These are phyloP conservation scores for Folsomia manolachei DNA, from an alignment of 2,888 invertebrate genomes.

Conservation along the genomic window DNA sequence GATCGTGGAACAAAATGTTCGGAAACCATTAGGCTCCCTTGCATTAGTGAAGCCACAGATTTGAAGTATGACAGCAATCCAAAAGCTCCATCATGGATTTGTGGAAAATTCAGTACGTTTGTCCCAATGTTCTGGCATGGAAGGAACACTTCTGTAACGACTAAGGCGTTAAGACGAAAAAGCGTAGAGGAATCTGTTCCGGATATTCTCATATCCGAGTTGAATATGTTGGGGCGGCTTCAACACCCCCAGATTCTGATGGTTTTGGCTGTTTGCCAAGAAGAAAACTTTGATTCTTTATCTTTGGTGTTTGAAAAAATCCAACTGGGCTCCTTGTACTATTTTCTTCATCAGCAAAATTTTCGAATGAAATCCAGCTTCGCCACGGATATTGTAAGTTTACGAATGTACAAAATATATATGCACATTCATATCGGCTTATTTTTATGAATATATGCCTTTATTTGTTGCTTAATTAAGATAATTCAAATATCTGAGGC, in stretches of 20 bases:
- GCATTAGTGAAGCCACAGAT: constrained; percentile 40
- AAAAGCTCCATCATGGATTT: constrained; percentile 42
- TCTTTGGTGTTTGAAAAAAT: constrained; percentile 56
- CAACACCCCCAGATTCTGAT: constrained; percentile 53
- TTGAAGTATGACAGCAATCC: constrained; percentile 38
- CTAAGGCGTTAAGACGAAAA: constrained; percentile 42
- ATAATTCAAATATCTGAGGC: constrained; percentile 54
- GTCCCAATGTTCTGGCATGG: constrained; percentile 47
- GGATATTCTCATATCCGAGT: constrained; percentile 54
- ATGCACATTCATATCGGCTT: neutral
- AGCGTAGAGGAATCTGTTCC: constrained; percentile 51
- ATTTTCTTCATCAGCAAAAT: constrained; percentile 52
- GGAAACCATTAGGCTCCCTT: constrained; percentile 41
- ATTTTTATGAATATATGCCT: neutral
- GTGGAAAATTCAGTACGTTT: constrained; percentile 49
- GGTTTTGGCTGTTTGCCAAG: constrained; percentile 56
- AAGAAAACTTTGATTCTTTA: constrained; percentile 54
- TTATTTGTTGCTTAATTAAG: neutral
- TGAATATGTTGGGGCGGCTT: constrained; percentile 52
- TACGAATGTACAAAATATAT: constrained; percentile 6
- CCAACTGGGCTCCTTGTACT: constrained; percentile 55
- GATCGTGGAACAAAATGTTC: constrained; percentile 47
- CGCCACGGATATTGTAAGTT: constrained; percentile 27
- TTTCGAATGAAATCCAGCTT: constrained; percentile 30
- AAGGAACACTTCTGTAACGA: constrained; percentile 49